These are phyloP conservation scores for Xenopus petersii DNA, from an alignment of 2,797 vertebrate genomes.

Conservation along the genomic window DNA sequence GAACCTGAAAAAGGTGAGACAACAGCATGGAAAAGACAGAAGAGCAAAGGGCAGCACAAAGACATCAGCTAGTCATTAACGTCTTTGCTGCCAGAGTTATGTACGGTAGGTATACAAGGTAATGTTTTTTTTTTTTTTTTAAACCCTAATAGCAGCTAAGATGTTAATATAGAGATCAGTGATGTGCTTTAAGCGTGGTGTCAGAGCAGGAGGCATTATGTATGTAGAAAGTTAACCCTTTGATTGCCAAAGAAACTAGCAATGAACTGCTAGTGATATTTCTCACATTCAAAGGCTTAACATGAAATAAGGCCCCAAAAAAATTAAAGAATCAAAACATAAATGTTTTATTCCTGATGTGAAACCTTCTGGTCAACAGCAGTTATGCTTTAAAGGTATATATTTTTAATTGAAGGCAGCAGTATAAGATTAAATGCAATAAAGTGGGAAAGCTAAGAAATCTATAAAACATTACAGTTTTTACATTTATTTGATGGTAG, in stretches of 20 bases:
- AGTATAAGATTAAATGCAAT: too few species aligned
- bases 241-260: not conserved
- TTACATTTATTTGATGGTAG: too few species aligned
- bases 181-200: slow-evolving; percentile 3
- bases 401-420: too few species aligned
- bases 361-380: too few species aligned
- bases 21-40: slow-evolving; percentile 21
- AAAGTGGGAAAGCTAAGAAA: too few species aligned
- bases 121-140: not conserved
- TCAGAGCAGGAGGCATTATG: not conserved
- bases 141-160: slow-evolving; percentile 1
- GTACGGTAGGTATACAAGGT: too few species aligned
- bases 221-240: not conserved
- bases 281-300: not conserved
- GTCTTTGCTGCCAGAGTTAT: slow-evolving; percentile 6
- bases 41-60: slow-evolving; percentile 18
- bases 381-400: too few species aligned
- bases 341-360: too few species aligned
- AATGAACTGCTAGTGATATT: not conserved
- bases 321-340: not conserved
- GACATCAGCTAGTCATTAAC: slow-evolving; percentile 18
- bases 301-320: not conserved
- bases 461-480: too few species aligned
- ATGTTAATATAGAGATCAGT: slow-evolving; percentile 32
- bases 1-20: slow-evolving; percentile 40